Evolutionary conservation across 1,140 invertebrate genomes (phyloP), one percentile per base, ranked within the genome.

Genomic region (Gyrodactylus bullatarudis): DNA sequence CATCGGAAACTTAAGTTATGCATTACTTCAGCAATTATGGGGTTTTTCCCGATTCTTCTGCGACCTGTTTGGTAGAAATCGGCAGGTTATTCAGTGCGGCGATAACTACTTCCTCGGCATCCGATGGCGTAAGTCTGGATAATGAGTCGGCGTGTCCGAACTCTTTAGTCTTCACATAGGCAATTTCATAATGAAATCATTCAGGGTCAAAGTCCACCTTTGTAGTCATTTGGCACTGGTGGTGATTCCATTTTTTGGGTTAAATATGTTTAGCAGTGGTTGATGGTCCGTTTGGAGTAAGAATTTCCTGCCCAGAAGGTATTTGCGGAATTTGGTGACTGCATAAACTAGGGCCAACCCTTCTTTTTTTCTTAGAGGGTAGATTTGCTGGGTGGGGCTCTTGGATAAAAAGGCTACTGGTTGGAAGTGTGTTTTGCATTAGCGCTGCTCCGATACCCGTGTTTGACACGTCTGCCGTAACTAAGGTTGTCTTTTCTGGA

Each of bases 301-400:
- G 71, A 79, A 78, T 16, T 75, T 73, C 27, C 77, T 76, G 71
- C 80, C 83, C 77, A 77, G 81, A 1, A 84, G 69, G 76, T 82
- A 85, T 34, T 82, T 76, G 27, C 83, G 78, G 76, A 84, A 85
- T 76, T 82, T 82, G 74, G 79, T 79, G 1, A 85, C 78, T 1
- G 79, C 81, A 76, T 78, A 84, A 0, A 84, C 74, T 19, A 85
- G 79, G 0, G 80, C 79, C 20, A 83, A 75, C 2, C 80, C 81
- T 78, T 86, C 83, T 76, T 80, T 83, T 27, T 85, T 81, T 25
- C 83, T 80, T 74, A 82, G 80, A 20, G 79, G 74, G 71, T 84
- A 84, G 73, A 80, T 83, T 76, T 77, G 75, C 75, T 84, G 80
- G 1, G 80, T 76, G 25, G 76, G 34, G n/a, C 34, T 16, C n/a